A percentile compares a stretch with the other conserved stretches of the same genome.
phyloP scores from a whole-genome alignment of 2,888 invertebrate species.

The Zygogramma bicolorata region DNA sequence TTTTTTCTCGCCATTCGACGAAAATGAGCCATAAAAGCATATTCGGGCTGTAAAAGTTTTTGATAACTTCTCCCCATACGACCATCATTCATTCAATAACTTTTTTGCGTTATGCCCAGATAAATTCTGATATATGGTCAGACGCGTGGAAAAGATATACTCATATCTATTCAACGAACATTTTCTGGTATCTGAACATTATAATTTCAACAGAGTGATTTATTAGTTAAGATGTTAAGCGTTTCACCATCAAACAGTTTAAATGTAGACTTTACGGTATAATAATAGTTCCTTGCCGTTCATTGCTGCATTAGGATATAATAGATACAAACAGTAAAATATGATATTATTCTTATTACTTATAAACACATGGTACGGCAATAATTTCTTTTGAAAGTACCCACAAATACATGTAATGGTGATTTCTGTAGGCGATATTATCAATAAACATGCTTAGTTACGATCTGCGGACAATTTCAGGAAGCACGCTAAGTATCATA shows the following conservation, averaged over 20 bases:
- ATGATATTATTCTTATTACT: not conserved
- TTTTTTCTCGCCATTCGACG: not conserved
- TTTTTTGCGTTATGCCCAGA: not conserved
- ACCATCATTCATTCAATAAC: not conserved
- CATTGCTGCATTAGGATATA: not conserved
- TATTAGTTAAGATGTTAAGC: no score
- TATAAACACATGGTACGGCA: not conserved
- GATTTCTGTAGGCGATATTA: not conserved
- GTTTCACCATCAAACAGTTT: no score
- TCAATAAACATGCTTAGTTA: not conserved
- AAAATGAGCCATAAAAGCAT: slow-evolving; percentile 2
- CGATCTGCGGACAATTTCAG: not conserved
- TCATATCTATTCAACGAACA: no score
- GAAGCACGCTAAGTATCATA: no score
- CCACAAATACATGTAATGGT: not conserved
- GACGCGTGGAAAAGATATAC: not conserved
- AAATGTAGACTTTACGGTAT: not conserved
- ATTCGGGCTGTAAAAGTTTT: slow-evolving; percentile 1
- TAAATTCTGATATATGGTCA: not conserved
- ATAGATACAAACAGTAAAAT: not conserved
- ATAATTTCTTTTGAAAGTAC: not conserved
- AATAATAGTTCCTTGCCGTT: not conserved
- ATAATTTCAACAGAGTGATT: no score
- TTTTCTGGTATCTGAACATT: no score
- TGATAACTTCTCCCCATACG: not conserved